Evolutionary conservation across 2,113 vertebrate genomes (phyloP).

Genomic region (Odocoileus hemionus): DNA sequence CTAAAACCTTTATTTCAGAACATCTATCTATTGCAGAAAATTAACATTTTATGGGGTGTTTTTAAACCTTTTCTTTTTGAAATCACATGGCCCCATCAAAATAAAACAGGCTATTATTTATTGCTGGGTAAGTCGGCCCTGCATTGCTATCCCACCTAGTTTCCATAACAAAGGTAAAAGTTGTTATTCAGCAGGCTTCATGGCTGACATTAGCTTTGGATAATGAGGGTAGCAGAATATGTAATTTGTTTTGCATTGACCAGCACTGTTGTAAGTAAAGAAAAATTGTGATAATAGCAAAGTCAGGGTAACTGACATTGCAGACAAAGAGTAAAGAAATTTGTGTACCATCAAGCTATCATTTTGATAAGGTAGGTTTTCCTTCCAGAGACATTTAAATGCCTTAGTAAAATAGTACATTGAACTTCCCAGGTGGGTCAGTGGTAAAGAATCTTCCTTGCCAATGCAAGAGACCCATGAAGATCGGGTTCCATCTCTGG

Average conservation of each 20-base stretch:
- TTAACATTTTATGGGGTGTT: background rate
- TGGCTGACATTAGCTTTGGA: background rate
- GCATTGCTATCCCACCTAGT: background rate
- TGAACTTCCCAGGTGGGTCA: background rate
- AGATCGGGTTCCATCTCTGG: background rate
- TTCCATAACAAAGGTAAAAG: background rate
- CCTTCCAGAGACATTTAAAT: too few relatives aligned
- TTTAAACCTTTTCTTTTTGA: background rate
- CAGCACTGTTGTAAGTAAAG: background rate
- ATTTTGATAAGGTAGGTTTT: too few relatives aligned
- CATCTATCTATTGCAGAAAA: background rate
- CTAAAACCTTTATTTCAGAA: background rate
- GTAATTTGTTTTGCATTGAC: background rate
- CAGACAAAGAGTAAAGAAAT: too few relatives aligned
- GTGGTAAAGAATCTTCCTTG: background rate
- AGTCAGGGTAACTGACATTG: background rate
- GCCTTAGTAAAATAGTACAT: too few relatives aligned
- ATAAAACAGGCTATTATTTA: background rate
- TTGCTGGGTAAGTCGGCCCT: background rate
- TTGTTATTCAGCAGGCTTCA: background rate
- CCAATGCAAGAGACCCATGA: too few relatives aligned
- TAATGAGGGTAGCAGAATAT: background rate
- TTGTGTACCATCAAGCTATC: too few relatives aligned
- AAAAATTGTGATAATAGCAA: constrained; percentile 37
- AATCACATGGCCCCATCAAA: background rate